A percentile compares a stretch with the other conserved stretches of the same genome.
These are phyloP conservation scores for Tinamus guttatus DNA, from an alignment of 2,113 vertebrate species.

Conservation along the genomic window DNA sequence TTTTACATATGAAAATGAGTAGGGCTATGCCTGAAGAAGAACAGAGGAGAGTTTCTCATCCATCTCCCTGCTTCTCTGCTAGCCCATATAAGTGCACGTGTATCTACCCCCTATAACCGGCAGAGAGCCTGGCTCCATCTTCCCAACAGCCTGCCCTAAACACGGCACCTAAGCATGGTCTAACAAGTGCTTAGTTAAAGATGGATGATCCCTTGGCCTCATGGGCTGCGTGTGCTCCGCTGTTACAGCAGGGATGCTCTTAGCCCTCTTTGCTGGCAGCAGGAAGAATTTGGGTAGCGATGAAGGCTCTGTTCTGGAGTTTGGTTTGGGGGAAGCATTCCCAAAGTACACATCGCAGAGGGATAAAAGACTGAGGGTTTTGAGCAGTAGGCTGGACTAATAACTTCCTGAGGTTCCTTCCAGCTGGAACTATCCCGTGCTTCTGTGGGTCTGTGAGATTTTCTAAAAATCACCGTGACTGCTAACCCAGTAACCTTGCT, in stretches of 20 bases:
- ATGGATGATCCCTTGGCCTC: neutral
- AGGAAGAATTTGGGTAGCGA: neutral
- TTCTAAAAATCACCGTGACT: neutral
- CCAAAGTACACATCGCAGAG: neutral
- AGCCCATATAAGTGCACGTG: neutral
- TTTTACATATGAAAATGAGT: fast-evolving
- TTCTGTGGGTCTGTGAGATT: neutral
- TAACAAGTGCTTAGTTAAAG: neutral
- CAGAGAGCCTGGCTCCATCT: neutral
- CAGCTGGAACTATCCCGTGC: neutral
- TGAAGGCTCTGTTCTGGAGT: neutral
- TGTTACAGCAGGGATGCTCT: neutral
- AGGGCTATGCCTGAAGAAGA: neutral
- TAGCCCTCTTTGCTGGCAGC: neutral
- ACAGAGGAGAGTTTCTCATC: neutral
- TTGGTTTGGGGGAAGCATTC: neutral
- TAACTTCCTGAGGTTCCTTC: neutral
- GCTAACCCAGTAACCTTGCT: neutral
- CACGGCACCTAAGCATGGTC: neutral
- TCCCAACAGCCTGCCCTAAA: neutral
- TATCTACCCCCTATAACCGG: no score
- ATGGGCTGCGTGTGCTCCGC: neutral
- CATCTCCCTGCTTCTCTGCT: neutral
- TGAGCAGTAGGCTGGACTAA: neutral
- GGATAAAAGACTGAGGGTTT: neutral